Conservation (phyloP, 2,888 invertebrate genomes). For the Plebejus anna region DNA sequence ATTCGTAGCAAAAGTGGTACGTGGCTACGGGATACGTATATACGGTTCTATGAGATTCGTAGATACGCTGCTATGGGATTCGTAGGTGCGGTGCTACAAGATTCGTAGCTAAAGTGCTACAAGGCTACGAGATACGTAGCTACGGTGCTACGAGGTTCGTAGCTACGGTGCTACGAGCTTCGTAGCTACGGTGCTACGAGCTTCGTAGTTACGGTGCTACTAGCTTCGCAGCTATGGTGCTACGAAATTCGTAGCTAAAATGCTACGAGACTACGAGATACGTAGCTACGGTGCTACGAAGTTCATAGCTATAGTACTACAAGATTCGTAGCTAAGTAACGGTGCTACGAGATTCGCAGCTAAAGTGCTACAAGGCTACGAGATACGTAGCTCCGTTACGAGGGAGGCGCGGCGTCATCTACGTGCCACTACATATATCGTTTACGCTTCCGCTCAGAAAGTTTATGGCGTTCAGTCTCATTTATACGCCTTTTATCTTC, state of each 20-base stretch:
- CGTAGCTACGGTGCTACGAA: too few relatives aligned
- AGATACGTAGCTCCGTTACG: not conserved
- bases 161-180: too few relatives aligned
- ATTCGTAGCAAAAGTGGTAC: not conserved
- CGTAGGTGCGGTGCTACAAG: conserved; percentile 44
- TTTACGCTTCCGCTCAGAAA: conserved; percentile 73
- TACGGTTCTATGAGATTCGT: too few relatives aligned
- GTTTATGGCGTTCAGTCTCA: conserved; percentile 74
- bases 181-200: conserved; percentile 45
- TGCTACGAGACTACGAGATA: too few relatives aligned
- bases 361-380: not conserved
- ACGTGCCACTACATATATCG: conserved; percentile 67
- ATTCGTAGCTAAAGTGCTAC: too few relatives aligned
- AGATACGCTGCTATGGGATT: too few relatives aligned
- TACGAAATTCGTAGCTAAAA: conserved; percentile 43
- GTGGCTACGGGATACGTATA: not conserved
- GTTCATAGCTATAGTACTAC: too few relatives aligned
- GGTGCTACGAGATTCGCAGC: conserved; percentile 43
- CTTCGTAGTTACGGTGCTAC: conserved; percentile 59
- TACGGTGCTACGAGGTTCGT: too few relatives aligned
- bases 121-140: too few relatives aligned
- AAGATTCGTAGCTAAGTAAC: too few relatives aligned
- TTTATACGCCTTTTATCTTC: conserved; percentile 72
- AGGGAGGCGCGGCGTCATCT: not conserved
- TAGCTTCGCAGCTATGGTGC: conserved; percentile 52